Conservation (phyloP, 1,140 invertebrate genomes). For the Eulimnadia texana region DNA sequence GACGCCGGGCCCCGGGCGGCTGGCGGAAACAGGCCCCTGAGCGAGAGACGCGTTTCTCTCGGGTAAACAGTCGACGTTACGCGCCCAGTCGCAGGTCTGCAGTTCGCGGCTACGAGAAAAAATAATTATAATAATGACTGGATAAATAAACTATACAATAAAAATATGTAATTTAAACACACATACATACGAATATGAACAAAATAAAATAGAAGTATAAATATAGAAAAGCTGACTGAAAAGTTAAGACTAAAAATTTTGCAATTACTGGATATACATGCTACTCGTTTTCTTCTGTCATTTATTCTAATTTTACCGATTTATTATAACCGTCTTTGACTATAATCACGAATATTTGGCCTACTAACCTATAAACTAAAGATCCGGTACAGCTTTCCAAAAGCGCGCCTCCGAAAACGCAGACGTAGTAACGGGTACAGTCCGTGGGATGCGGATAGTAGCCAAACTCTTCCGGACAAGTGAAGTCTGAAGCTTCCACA, state of each 20-base stretch:
- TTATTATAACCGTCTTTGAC: no score
- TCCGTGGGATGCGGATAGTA: conserved; percentile 82
- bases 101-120: conserved; percentile 52
- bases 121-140: background rate
- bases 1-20: no score
- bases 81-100: conserved; percentile 89
- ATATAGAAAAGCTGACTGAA: no score
- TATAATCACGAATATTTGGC: no score
- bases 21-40: background rate
- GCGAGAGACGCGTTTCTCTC: background rate
- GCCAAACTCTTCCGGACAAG: conserved; percentile 87
- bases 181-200: no score
- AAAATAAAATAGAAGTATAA: no score
- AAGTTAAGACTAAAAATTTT: no score
- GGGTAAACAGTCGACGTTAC: conserved; percentile 63
- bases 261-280: no score
- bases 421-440: conserved; percentile 51
- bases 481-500: conserved; percentile 40
- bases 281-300: no score
- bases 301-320: no score
- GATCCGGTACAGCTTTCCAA: conserved; percentile 85
- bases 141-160: no score
- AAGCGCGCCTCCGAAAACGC: conserved; percentile 48
- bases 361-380: conserved; percentile 67
- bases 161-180: no score